phyloP scores from a whole-genome alignment of 2,113 vertebrate species.

The Accipiter virgatus region DNA sequence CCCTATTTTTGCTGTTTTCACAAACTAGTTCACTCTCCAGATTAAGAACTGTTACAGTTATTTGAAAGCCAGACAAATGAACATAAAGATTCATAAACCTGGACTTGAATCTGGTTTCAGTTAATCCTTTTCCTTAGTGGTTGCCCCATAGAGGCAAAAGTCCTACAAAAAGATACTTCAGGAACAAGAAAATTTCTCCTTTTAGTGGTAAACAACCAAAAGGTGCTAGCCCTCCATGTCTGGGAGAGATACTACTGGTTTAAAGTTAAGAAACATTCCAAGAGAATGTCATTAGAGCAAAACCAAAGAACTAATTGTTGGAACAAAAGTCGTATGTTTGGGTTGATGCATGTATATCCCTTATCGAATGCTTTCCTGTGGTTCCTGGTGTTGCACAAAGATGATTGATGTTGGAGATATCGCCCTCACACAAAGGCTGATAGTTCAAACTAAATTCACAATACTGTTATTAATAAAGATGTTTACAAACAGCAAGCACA shows the following conservation, averaged over 20 bases:
- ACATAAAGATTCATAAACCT: not conserved
- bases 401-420: not conserved
- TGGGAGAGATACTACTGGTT: not conserved
- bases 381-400: not conserved
- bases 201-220: not conserved
- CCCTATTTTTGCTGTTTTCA: not conserved
- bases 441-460: not conserved
- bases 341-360: not conserved
- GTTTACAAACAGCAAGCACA: not conserved
- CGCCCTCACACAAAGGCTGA: not conserved
- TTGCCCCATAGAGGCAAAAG: not conserved
- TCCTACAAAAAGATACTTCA: not conserved
- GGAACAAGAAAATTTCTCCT: not conserved
- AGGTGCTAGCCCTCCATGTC: not conserved
- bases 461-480: not conserved
- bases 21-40: not conserved
- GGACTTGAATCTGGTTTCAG: not conserved
- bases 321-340: not conserved
- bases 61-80: not conserved
- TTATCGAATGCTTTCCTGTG: not conserved
- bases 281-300: not conserved
- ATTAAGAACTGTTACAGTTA: not conserved
- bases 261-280: not conserved
- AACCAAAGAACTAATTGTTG: not conserved
- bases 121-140: not conserved